Base-by-base conservation (phyloP, 2,113 vertebrate species). In the Corythoichthys haematopterus region DNA sequence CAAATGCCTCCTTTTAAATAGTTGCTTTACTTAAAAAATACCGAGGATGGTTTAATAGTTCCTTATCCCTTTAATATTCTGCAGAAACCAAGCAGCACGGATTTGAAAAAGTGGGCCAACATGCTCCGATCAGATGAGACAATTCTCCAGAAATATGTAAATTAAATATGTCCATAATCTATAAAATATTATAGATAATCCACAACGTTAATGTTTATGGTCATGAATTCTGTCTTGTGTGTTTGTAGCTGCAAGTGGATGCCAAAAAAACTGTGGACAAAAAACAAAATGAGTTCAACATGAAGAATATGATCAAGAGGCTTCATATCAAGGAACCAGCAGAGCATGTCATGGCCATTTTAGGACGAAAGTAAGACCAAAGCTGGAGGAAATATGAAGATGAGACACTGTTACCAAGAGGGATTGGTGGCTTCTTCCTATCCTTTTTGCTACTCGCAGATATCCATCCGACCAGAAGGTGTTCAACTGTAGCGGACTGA, bases 271-370 rank as follows among this genome's bases (percentile, higher is more conserved):
- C 53, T 16, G 88, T 86, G 68, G 87, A 93, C 75, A 91, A 91
- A 68, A 84, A 90, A 20, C 88, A 89, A 68, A 84, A 66, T 6
- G 82, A 75, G 16, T 94, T 95, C 78, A 94, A 87, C 11, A 70
- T 97, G 52, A 97, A 96, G 91, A 93, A 93, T 70, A 52, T 97
- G 88, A 91, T 97, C 45, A 84, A 83, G 71, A 82, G 51, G 53
- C 85, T 97, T 56, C 95, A 94, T 74, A 94, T 97, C 64, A 92
- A 86, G 33, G 88, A 95, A 56, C 93, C 95, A 11, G 91, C 92
- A 0, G 85, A 95, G 57, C 79, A 88, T 0, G 91, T 97, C 33
- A 94, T 94, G 88, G 89, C 92, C 61, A 82, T 96, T 46, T 87
- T 97, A 77, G 94, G 94, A n/a, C 91, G 66, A 78, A 94, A 88